phyloP scores from a whole-genome alignment of 2,888 invertebrate genomes.

The Physocephala rufipes region DNA sequence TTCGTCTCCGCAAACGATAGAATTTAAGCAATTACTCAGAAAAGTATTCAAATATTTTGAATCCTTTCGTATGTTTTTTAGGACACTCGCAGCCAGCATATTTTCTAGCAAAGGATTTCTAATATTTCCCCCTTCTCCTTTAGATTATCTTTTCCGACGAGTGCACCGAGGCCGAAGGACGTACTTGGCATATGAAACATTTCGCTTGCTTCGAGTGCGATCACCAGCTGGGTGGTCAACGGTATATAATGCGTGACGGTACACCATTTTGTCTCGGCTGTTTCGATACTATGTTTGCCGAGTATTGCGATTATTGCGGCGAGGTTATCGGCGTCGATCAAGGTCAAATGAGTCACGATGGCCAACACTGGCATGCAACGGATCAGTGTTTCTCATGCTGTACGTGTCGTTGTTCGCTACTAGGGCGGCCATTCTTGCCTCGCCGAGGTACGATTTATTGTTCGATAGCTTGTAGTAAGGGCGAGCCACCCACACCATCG shows the following conservation, averaged over 20 bases:
- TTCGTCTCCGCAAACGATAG: too few species aligned
- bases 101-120: background rate
- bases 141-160: slow-evolving; percentile 98
- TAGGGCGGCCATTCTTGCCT: slow-evolving; percentile 91
- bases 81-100: background rate
- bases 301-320: slow-evolving; percentile 96
- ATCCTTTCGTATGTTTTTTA: background rate
- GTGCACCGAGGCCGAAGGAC: slow-evolving; percentile 98
- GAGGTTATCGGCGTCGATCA: slow-evolving; percentile 96
- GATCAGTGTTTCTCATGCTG: slow-evolving; percentile 94
- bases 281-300: slow-evolving; percentile 95
- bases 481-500: slow-evolving; percentile 86
- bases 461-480: slow-evolving; percentile 92
- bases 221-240: slow-evolving; percentile 93
- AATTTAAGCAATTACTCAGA: too few species aligned
- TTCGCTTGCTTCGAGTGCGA: slow-evolving; percentile 97
- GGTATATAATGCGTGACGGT: slow-evolving; percentile 97
- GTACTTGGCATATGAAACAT: slow-evolving; percentile 99
- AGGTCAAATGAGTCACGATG: slow-evolving; percentile 97
- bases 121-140: background rate
- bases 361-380: slow-evolving; percentile 97
- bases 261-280: slow-evolving; percentile 93
- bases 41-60: too few species aligned
- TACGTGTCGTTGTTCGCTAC: slow-evolving; percentile 76
- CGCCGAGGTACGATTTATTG: slow-evolving; percentile 93